Evolutionary conservation across 2,888 invertebrate species (phyloP), one percentile per base, ranked within the genome.

Genomic region (Apotomis capreana): DNA sequence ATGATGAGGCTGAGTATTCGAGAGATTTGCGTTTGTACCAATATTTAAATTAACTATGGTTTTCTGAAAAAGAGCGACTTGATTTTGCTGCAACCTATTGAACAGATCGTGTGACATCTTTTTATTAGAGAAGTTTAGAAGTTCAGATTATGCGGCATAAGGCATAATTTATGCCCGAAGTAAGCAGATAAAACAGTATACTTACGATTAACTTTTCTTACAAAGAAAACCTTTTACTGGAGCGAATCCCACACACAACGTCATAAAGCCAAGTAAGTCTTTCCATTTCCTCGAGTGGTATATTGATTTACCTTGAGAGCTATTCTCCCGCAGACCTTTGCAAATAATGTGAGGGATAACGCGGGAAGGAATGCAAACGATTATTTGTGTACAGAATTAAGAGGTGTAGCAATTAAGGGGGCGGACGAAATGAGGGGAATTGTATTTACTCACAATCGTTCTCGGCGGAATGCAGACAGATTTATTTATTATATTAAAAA

Each of bases 271-370:
- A 51, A 36, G 57, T 46, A 62, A 70, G 59, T 61, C n/a, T 57
- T 72, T 72, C 54, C 58, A 68, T 72, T 68, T 72, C 59, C 78
- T 74, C 73, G 78, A 77, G 65, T 76, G 80, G 79, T 79, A 80
- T 84, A 83, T 82, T 80, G 83, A 82, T 85, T 86, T 82, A 84
- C 83, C 83, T 84, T 81, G 81, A 84, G 83, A 83, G 83, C 81
- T 81, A 81, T 84, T 86, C 81, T 75, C 77, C 77, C 77, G 80
- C 77, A 74, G 74, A 71, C 79, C 76, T 76, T 77, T 78, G 73
- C 71, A 79, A 77, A 75, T 74, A 76, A 77, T 69, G 76, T 73
- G 75, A 75, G 73, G 63, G 67, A 73, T 68, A 70, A 74, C 60
- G 57, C 37, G 65, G 46, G 49, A 71, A 73, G 61, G 67, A 74